Evolutionary conservation across 2,113 vertebrate genomes (phyloP).

Genomic region (Gadus chalcogrammus): DNA sequence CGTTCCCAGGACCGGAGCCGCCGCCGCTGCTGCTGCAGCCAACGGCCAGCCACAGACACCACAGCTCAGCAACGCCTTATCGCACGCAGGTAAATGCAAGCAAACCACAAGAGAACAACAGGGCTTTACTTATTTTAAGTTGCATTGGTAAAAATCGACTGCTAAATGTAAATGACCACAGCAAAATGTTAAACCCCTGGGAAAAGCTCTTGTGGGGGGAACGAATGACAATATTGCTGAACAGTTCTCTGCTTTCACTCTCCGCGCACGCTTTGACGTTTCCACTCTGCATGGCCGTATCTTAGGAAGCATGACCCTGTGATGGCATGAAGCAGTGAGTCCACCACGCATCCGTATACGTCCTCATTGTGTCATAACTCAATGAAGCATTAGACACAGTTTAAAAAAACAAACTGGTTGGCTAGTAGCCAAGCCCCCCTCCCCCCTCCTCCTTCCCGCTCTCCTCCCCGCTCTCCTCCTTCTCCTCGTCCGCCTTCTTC

Average conservation of each 20-base stretch:
- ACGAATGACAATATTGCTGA: not conserved
- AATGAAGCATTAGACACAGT: constrained; percentile 37
- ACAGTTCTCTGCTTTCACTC: constrained; percentile 16
- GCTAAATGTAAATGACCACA: not conserved
- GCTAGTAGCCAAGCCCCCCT: constrained; percentile 32
- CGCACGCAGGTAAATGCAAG: constrained; percentile 74
- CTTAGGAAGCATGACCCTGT: constrained; percentile 36
- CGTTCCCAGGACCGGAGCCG: too few species aligned
- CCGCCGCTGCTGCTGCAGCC: constrained; percentile 13
- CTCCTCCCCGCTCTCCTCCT: not conserved
- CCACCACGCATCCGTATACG: constrained; percentile 32
- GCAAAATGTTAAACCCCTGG: not conserved
- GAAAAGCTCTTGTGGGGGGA: not conserved
- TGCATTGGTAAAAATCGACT: too few species aligned
- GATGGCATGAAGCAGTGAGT: constrained; percentile 6
- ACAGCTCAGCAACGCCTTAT: constrained; percentile 62
- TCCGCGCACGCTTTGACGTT: constrained; percentile 20
- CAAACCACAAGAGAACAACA: too few species aligned
- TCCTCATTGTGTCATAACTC: constrained; percentile 38
- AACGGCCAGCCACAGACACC: constrained; percentile 49
- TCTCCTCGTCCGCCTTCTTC: constrained; percentile 8
- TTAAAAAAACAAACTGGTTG: constrained; percentile 5
- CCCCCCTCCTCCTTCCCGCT: constrained; percentile 11
- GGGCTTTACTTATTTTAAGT: too few species aligned
- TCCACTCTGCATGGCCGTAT: constrained; percentile 17